Conservation (phyloP, 2,797 vertebrate genomes). For the Xerus rutilus region DNA sequence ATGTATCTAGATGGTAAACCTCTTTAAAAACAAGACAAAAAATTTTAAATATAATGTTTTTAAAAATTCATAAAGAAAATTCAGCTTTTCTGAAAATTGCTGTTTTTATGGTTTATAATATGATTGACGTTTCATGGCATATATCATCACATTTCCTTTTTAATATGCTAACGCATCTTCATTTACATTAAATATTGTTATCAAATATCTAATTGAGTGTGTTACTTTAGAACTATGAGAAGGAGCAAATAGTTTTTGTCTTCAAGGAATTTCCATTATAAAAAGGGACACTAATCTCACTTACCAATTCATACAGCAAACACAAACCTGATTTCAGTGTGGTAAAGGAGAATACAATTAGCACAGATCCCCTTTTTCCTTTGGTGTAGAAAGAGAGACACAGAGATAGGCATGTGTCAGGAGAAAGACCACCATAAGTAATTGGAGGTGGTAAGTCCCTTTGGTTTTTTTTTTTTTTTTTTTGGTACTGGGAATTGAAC, state of each 20-base stretch:
- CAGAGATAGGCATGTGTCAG: background rate
- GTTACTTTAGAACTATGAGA: background rate
- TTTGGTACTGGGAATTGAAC: too few relatives aligned
- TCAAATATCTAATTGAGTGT: background rate
- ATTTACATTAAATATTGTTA: background rate
- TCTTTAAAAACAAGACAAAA: background rate
- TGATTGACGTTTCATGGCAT: background rate
- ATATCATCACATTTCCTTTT: background rate
- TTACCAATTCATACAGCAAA: background rate
- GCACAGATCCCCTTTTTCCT: background rate
- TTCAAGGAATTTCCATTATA: background rate
- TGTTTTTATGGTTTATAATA: background rate
- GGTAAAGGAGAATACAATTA: background rate
- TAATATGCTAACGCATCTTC: background rate
- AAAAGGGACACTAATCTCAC: background rate
- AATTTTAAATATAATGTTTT: background rate
- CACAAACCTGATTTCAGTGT: background rate
- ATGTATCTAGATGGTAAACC: background rate
- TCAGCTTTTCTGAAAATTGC: background rate
- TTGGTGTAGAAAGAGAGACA: background rate
- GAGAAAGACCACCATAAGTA: background rate
- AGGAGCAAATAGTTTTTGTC: background rate
- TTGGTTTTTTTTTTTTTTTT: too few relatives aligned
- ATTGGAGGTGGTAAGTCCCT: background rate
- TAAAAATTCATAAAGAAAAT: background rate